These are phyloP conservation scores for Invenusta paracnida DNA, from an alignment of 2,888 invertebrate genomes.

Conservation along the genomic window DNA sequence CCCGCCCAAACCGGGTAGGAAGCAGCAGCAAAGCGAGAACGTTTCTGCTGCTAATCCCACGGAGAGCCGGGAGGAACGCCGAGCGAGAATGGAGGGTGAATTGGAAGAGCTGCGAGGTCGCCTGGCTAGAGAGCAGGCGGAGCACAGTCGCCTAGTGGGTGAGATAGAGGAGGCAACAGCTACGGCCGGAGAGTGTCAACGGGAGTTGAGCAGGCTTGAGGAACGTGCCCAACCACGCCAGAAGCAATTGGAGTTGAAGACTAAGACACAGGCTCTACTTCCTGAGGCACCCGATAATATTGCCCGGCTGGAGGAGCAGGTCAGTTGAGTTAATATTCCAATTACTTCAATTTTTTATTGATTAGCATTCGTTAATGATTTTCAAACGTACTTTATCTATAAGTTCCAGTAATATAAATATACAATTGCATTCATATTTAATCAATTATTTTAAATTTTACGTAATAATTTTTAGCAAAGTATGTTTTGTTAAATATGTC, in stretches of 20 bases:
- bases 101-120: background rate
- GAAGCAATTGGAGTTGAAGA: background rate
- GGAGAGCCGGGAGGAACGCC: background rate
- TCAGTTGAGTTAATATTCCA: no score
- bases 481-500: no score
- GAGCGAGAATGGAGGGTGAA: background rate
- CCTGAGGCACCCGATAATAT: background rate
- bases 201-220: background rate
- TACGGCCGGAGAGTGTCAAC: background rate
- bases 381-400: no score
- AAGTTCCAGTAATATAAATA: no score
- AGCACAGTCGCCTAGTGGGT: background rate
- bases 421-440: no score
- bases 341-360: no score
- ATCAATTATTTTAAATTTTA: no score
- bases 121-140: background rate
- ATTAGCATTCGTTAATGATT: no score
- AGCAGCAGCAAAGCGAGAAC: background rate
- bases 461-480: no score
- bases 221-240: background rate
- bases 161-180: background rate
- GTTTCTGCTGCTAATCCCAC: background rate
- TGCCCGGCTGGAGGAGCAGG: background rate
- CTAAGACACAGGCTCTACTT: background rate
- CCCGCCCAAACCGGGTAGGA: background rate